Conservation (phyloP, 2,797 vertebrate genomes). For the Neopelma chrysocephalum region DNA sequence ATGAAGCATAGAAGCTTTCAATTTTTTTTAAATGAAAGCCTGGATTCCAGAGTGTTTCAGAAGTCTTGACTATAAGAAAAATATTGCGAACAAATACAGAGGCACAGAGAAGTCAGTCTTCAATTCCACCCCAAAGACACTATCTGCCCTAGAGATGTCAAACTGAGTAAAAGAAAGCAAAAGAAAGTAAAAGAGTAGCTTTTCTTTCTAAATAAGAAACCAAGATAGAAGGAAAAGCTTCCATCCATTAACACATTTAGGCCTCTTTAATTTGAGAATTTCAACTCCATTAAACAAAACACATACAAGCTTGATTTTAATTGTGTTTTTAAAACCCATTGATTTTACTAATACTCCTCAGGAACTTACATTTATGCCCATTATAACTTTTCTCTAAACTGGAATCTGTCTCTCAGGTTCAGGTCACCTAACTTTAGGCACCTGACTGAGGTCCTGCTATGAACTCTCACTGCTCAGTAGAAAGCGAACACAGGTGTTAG, state of each 20-base stretch:
- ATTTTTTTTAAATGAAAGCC: neutral
- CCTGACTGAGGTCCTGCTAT: neutral
- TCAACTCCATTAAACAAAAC: neutral
- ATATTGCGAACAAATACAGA: neutral
- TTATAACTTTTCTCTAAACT: neutral
- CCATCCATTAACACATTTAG: accelerated
- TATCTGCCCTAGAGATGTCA: neutral
- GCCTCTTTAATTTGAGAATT: neutral
- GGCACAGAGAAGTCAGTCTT: neutral
- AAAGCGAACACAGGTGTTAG: neutral
- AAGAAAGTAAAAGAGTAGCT: neutral
- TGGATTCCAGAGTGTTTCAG: neutral
- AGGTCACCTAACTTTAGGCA: neutral
- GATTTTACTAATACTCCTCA: neutral
- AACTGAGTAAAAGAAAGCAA: neutral
- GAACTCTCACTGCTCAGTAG: neutral
- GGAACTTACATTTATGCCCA: neutral
- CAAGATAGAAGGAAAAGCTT: neutral
- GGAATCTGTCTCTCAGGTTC: neutral
- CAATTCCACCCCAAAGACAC: neutral
- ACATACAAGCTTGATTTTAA: neutral
- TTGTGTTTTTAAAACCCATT: neutral
- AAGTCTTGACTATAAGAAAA: neutral
- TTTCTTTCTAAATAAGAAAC: neutral
- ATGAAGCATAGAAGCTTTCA: neutral